Conservation (phyloP, 2,113 vertebrate species). For the Calyptommatus sinebrachiatus region DNA sequence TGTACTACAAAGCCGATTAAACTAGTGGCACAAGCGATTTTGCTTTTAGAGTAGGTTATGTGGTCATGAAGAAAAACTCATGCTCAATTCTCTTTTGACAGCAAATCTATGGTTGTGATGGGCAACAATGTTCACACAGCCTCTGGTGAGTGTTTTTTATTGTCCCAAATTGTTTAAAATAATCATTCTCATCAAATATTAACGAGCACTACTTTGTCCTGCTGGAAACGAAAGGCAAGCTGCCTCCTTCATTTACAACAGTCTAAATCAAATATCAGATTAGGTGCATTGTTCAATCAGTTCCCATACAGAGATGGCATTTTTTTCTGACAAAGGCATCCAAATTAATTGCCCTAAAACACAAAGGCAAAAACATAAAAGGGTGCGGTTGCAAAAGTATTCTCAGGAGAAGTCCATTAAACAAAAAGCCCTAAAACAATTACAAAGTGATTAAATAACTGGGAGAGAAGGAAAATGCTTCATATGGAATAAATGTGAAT, state of each 20-base stretch:
- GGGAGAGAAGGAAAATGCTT: background rate
- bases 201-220: slow-evolving; percentile 57
- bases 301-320: slow-evolving; percentile 40
- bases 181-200: slow-evolving; percentile 68
- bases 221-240: slow-evolving; percentile 47
- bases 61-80: slow-evolving; percentile 43
- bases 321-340: slow-evolving; percentile 47
- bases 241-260: slow-evolving; percentile 60
- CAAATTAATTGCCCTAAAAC: slow-evolving; percentile 48
- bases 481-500: background rate
- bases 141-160: slow-evolving; percentile 60
- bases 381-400: slow-evolving; percentile 3
- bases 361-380: slow-evolving; percentile 21
- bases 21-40: slow-evolving; percentile 35
- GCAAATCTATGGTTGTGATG: slow-evolving; percentile 55
- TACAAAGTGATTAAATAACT: slow-evolving; percentile 31
- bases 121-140: slow-evolving; percentile 45
- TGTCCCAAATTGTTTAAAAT: slow-evolving; percentile 66
- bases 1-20: slow-evolving; percentile 44
- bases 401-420: background rate
- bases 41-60: slow-evolving; percentile 38
- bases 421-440: slow-evolving; percentile 9
- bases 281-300: slow-evolving; percentile 51
- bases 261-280: slow-evolving; percentile 46
- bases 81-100: slow-evolving; percentile 51